Conservation (phyloP, 2,797 vertebrate genomes). For the Garrulus glandarius region DNA sequence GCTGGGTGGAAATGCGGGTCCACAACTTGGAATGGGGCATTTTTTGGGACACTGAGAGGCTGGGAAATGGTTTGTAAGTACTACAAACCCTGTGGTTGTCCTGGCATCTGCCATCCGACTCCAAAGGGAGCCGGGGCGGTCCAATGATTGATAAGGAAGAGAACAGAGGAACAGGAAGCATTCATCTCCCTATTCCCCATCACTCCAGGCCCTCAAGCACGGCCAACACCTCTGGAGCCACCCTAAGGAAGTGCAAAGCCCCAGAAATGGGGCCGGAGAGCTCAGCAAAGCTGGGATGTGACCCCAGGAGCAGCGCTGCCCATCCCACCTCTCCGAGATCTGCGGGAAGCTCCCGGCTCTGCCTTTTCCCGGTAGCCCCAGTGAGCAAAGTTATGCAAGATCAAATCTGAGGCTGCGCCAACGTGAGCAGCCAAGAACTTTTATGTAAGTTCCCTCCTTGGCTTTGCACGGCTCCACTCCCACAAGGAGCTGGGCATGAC, state of each 20-base stretch:
- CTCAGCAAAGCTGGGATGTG: rapidly evolving
- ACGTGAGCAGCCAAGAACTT: conserved; percentile 32
- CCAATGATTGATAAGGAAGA: not conserved
- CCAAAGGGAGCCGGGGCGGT: not conserved
- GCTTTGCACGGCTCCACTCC: not conserved
- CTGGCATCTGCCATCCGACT: not conserved
- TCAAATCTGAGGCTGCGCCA: not conserved
- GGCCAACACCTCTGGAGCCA: not conserved
- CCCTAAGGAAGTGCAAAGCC: not conserved
- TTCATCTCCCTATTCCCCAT: too few species aligned
- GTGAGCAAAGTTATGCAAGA: not conserved
- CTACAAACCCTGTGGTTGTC: not conserved
- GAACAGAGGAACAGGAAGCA: rapidly evolving
- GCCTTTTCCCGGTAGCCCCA: not conserved
- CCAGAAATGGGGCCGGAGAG: rapidly evolving
- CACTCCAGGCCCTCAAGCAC: not conserved
- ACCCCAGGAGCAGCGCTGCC: not conserved
- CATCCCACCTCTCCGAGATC: not conserved
- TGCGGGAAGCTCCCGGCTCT: not conserved
- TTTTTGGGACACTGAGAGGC: not conserved
- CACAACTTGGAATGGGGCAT: rapidly evolving
- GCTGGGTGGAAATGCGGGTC: rapidly evolving
- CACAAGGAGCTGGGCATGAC: not conserved
- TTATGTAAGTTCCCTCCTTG: conserved; percentile 25
- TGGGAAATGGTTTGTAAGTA: not conserved